Percentiles rank a stretch among this genome's conserved stretches.
Conservation (phyloP, 2,113 vertebrate species). For the Acrocephalus kingi region DNA sequence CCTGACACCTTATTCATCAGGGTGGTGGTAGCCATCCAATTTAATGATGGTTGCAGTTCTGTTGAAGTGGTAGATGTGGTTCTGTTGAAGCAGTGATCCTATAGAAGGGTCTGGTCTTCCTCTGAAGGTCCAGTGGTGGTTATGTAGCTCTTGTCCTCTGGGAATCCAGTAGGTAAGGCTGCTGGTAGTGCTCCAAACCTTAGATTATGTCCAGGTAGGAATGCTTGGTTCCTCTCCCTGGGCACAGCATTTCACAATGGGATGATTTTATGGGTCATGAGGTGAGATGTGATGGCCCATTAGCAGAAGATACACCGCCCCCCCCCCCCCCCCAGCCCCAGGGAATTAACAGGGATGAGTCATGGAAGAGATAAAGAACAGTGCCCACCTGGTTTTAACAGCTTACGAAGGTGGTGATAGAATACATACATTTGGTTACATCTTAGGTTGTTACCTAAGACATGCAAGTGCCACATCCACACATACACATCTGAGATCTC, state of each 20-base stretch:
- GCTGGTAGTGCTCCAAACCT: neutral
- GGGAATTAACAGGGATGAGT: neutral
- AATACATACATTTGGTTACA: accelerated
- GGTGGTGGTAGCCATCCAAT: neutral
- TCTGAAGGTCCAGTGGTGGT: neutral
- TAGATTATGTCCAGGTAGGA: neutral
- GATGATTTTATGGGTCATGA: neutral
- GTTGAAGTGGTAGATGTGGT: neutral
- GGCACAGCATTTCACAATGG: neutral
- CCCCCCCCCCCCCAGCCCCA: accelerated
- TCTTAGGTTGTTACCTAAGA: neutral
- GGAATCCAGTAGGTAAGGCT: neutral
- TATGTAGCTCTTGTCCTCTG: neutral
- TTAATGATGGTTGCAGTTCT: neutral
- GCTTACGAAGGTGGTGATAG: neutral
- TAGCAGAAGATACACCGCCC: neutral
- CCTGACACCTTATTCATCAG: neutral
- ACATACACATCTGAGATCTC: neutral
- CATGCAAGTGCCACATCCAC: neutral
- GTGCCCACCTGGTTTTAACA: neutral
- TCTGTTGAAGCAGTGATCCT: neutral
- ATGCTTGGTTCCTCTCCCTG: neutral
- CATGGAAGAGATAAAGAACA: neutral
- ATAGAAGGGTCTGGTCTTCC: neutral
- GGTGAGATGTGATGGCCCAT: neutral